These are phyloP conservation scores for Buceros bicornis DNA, from an alignment of 2,797 vertebrate species.

Conservation along the genomic window DNA sequence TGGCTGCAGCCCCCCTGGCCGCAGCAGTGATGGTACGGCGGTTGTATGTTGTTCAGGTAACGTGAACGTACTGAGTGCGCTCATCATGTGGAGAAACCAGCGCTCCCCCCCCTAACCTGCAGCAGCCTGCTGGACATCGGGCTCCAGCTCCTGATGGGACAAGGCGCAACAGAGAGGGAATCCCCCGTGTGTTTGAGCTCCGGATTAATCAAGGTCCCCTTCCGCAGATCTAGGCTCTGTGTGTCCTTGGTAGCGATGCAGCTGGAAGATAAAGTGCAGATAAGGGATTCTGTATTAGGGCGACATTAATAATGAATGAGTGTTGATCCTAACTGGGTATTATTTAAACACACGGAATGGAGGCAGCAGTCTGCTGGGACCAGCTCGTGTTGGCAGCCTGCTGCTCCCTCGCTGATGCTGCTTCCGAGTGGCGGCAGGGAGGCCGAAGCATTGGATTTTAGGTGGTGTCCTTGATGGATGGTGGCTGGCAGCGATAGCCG, in stretches of 20 bases:
- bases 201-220: slow-evolving; percentile 51
- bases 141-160: slow-evolving; percentile 48
- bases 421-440: not conserved
- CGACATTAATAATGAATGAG: slow-evolving; percentile 73
- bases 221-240: slow-evolving; percentile 2
- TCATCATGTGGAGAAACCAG: slow-evolving; percentile 9
- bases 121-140: slow-evolving; percentile 31
- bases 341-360: slow-evolving; percentile 68
- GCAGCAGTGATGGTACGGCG: not conserved
- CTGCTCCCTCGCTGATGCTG: not conserved
- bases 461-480: accelerated
- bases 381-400: not conserved
- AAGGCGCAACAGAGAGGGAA: slow-evolving; percentile 43
- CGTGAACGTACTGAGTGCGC: not conserved
- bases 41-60: not conserved
- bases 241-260: slow-evolving; percentile 55
- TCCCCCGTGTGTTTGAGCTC: slow-evolving; percentile 48
- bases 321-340: slow-evolving; percentile 69
- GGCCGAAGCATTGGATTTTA: accelerated
- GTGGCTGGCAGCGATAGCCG: accelerated
- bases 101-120: slow-evolving; percentile 26
- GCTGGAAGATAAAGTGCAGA: slow-evolving; percentile 70
- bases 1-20: not conserved
- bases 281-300: slow-evolving; percentile 60
- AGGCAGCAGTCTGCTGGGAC: slow-evolving; percentile 55